Evolutionary conservation across 2,888 invertebrate species (phyloP).

Genomic region (Orthosia cruda): DNA sequence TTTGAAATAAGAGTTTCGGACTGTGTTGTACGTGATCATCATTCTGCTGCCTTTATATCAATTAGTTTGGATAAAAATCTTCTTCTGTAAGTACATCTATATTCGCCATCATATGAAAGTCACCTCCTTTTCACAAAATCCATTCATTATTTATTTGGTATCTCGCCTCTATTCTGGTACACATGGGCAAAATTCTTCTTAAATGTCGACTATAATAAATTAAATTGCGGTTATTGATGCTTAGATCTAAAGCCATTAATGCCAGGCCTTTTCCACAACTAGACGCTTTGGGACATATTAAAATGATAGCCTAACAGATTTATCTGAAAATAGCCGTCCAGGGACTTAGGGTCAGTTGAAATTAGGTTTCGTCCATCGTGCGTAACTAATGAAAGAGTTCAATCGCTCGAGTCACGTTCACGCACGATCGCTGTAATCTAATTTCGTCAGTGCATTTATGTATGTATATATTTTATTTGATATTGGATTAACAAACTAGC

Average conservation of each 20-base stretch:
- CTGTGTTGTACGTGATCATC: no score
- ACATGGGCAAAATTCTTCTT: background rate
- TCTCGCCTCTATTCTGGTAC: no score
- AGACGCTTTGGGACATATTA: slow-evolving; percentile 45
- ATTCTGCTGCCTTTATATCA: no score
- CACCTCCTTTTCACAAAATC: no score
- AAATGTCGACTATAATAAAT: slow-evolving; percentile 8
- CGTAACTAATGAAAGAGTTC: slow-evolving; percentile 60
- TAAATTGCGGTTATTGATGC: slow-evolving; percentile 7
- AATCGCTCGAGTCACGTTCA: slow-evolving; percentile 27
- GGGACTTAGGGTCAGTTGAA: slow-evolving; percentile 44
- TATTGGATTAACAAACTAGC: slow-evolving; percentile 6
- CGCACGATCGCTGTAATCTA: slow-evolving; percentile 30
- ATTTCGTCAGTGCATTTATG: slow-evolving; percentile 24
- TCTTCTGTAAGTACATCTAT: no score
- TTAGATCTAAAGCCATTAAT: slow-evolving; percentile 11
- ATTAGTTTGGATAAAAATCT: no score
- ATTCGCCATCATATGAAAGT: no score
- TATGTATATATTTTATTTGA: slow-evolving; percentile 19
- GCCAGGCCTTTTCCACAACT: slow-evolving; percentile 10
- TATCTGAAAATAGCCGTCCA: slow-evolving; percentile 44
- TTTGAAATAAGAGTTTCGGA: no score
- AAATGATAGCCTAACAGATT: slow-evolving; percentile 44
- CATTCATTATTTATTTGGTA: no score
- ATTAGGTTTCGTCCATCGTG: slow-evolving; percentile 46